Evolutionary conservation across 2,888 invertebrate species (phyloP), one percentile per base, ranked within the genome.

Genomic region (Heliconius erato): DNA sequence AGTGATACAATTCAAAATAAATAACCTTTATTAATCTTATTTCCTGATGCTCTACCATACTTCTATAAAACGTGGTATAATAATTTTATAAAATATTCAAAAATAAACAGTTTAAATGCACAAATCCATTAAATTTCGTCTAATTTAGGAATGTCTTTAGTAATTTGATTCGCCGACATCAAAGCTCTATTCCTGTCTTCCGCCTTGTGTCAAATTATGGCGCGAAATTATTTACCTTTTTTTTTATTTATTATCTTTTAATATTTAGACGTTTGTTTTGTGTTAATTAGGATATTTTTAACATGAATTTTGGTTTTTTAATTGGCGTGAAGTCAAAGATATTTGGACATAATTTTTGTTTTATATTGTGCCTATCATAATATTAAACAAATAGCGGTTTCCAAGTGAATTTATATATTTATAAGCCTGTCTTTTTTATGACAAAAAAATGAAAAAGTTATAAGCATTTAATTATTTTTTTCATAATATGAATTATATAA

Each of bases 121-220:
- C 32, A 74, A n/a, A 82, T 81, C 84, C 79, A 80, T 85, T 84
- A 83, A 84, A 82, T 82, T 76, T 69, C 63, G 28, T 81, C 79
- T 71, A 80, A 72, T 81, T 82, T 74, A 63, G 91, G 91, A 90
- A 89, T 89, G 88, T 88, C 91, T 92, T 93, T 92, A 91, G 94
- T 91, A 94, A 94, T 94, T 94, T 90, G 94, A 94, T 91, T 91
- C 94, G 92, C 89, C 89, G 86, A 93, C 93, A 93, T 94, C 94
- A 94, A 94, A 93, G 91, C 85, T 89, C 88, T 91, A 90, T 91
- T 90, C 88, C 86, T 65, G 87, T 90, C 86, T 90, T 90, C 85
- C 87, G 88, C 88, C 87, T 87, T 88, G 84, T 90, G 88, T 90
- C 89, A 90, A 88, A 89, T 87, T 88, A 87, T 88, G 87, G 88